Conservation (phyloP, 2,113 vertebrate species). For the Gavialis gangeticus region DNA sequence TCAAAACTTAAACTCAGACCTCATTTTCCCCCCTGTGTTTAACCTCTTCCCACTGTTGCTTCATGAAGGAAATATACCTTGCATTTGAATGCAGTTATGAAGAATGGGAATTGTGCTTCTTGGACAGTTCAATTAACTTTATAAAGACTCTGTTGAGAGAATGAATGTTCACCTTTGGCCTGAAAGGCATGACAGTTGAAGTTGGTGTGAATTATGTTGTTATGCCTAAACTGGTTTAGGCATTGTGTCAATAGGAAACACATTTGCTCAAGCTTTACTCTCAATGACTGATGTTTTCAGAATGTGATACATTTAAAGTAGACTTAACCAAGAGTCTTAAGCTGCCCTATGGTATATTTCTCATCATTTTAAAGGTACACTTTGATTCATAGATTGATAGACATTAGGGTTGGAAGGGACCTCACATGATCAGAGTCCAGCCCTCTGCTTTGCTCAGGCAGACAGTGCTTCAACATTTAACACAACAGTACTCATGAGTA, state of each 20-base stretch:
- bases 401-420: too few species aligned
- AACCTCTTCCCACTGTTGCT: accelerated
- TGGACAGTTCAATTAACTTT: background rate
- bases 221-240: background rate
- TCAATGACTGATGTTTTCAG: background rate
- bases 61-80: background rate
- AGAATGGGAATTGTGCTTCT: background rate
- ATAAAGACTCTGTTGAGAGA: background rate
- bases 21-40: background rate
- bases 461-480: background rate
- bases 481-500: background rate
- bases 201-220: background rate
- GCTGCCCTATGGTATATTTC: background rate
- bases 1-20: background rate
- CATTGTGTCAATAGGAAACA: background rate
- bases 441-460: background rate
- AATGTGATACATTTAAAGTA: background rate
- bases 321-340: background rate
- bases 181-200: background rate
- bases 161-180: background rate
- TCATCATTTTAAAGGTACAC: background rate
- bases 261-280: background rate
- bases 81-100: background rate
- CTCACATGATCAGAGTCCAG: background rate
- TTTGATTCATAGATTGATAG: background rate